Percentiles rank a stretch among this genome's conserved stretches.
phyloP scores from a whole-genome alignment of 2,888 invertebrate species.

The Lottia gigantea region DNA sequence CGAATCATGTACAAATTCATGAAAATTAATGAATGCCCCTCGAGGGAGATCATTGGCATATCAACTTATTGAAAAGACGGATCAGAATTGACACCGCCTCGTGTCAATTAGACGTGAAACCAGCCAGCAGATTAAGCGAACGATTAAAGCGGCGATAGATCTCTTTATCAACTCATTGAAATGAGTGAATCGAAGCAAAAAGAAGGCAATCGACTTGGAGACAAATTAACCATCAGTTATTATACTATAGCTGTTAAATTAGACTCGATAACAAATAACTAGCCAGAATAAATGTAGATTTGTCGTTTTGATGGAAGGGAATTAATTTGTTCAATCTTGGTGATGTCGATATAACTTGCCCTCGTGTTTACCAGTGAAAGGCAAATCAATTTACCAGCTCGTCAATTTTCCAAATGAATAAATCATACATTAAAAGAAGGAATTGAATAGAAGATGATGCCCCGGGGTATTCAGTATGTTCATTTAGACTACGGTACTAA shows the following conservation, averaged over 20 bases:
- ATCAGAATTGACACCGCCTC: conserved; percentile 26
- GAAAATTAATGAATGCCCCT: conserved; percentile 34
- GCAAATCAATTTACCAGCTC: conserved; percentile 10
- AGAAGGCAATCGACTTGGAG: background rate
- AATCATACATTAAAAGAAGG: background rate
- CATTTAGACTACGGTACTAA: background rate
- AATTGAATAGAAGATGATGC: background rate
- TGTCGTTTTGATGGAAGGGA: conserved; percentile 4
- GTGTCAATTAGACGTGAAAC: conserved; percentile 30
- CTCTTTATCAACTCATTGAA: conserved; percentile 21
- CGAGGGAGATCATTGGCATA: conserved; percentile 23
- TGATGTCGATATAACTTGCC: conserved; percentile 1
- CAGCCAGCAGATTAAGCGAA: conserved; percentile 26
- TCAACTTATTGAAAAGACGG: conserved; percentile 25
- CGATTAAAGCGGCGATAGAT: conserved; percentile 26
- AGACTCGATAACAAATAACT: background rate
- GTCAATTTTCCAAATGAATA: conserved; percentile 11
- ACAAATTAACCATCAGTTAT: conserved; percentile 11
- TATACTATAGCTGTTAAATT: background rate
- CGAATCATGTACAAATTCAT: conserved; percentile 34
- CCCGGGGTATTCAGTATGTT: background rate
- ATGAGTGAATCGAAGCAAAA: conserved; percentile 3
- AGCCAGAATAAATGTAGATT: conserved; percentile 7
- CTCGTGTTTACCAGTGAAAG: conserved; percentile 4
- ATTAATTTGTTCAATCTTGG: conserved; percentile 11